Percentiles rank a stretch among this genome's conserved stretches.
Evolutionary conservation across 2,797 vertebrate species (phyloP).

Genomic region (Diceros bicornis): DNA sequence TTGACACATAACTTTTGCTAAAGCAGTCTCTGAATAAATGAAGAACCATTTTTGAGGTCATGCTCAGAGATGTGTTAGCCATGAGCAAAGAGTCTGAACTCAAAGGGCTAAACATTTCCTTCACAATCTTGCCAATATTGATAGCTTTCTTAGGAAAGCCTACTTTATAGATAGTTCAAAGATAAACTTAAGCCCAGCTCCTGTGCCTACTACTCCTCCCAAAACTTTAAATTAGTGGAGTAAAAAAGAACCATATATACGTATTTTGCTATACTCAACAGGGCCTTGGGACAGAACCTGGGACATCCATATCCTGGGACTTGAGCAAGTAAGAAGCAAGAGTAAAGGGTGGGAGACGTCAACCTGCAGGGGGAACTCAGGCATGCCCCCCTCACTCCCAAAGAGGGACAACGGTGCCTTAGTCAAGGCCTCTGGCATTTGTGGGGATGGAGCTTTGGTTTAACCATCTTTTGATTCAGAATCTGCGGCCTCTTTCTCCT

Average conservation of each 20-base stretch:
- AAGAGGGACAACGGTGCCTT: not conserved
- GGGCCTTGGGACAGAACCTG: not conserved
- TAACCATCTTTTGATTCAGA: not conserved
- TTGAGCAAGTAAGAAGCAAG: not conserved
- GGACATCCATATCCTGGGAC: not conserved
- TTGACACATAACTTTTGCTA: not conserved
- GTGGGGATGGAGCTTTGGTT: not conserved
- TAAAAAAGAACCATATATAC: not conserved
- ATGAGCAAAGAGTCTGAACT: not conserved
- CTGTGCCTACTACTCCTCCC: not conserved
- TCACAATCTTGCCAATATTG: not conserved
- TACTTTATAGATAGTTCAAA: not conserved
- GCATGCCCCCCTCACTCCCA: not conserved
- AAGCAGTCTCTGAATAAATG: not conserved
- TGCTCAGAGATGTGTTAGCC: not conserved
- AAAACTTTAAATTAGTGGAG: not conserved
- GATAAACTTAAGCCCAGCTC: not conserved
- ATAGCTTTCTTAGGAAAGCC: not conserved
- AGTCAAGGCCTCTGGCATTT: not conserved
- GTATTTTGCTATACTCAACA: not conserved
- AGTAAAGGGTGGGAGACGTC: not conserved
- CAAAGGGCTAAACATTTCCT: not conserved
- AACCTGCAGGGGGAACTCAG: not conserved
- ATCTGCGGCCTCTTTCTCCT: not conserved
- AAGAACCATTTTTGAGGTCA: not conserved